Evolutionary conservation across 2,797 vertebrate genomes (phyloP).

Genomic region (Cottoperca gobio): DNA sequence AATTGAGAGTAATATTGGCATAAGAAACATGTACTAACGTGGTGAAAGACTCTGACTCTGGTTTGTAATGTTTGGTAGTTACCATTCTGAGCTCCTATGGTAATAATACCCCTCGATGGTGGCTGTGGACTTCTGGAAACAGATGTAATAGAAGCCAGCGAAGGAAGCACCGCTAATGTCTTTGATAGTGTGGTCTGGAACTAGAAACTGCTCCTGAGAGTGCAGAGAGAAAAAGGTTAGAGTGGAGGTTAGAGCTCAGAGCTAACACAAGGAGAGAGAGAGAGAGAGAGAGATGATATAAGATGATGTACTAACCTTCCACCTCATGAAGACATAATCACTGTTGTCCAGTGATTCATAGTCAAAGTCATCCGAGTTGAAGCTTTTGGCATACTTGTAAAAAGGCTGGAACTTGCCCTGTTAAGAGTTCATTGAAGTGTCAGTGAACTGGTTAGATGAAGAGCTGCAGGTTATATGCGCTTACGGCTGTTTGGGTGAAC

Average conservation of each 20-base stretch:
- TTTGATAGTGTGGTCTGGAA: slow-evolving; percentile 98
- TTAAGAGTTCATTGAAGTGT: slow-evolving; percentile 4
- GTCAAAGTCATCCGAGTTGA: slow-evolving; percentile 98
- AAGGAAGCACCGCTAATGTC: slow-evolving; percentile 99
- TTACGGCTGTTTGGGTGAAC: neutral
- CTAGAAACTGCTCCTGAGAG: slow-evolving; percentile 95
- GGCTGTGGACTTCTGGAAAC: slow-evolving; percentile 99
- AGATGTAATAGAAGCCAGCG: slow-evolving; percentile 99
- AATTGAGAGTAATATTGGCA: neutral
- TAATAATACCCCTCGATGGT: slow-evolving; percentile 98
- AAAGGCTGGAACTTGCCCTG: slow-evolving; percentile 98
- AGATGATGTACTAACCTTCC: slow-evolving; percentile 88
- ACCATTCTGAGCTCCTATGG: slow-evolving; percentile 97
- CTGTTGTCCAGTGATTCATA: slow-evolving; percentile 94
- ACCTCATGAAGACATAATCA: slow-evolving; percentile 99
- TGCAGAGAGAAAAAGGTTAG: neutral
- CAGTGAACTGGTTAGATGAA: neutral
- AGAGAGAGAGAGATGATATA: neutral
- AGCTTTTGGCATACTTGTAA: slow-evolving; percentile 97
- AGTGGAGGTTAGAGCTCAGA: neutral
- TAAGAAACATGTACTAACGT: neutral
- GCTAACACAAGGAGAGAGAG: neutral
- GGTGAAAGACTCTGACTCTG: neutral
- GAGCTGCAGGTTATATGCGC: neutral
- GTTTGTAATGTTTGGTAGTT: slow-evolving; percentile 51